These are phyloP conservation scores for Aplochiton taeniatus DNA, from an alignment of 2,797 vertebrate genomes.

Conservation along the genomic window DNA sequence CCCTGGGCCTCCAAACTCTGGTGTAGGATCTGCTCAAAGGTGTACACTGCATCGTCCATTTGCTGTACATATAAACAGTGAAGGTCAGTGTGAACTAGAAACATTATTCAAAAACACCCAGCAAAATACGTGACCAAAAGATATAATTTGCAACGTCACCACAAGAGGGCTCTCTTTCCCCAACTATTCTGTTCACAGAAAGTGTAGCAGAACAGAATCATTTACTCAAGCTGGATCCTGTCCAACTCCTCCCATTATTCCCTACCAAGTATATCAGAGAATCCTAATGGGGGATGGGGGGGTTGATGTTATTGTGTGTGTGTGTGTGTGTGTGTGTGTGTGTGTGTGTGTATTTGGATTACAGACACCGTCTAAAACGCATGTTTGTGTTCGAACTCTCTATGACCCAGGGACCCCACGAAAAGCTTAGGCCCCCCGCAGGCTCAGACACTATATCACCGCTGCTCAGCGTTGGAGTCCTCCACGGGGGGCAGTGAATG, in stretches of 20 bases:
- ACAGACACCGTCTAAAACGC: constrained; percentile 13
- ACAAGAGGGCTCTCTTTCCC: constrained; percentile 40
- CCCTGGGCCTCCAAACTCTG: constrained; percentile 86
- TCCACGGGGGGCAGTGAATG: constrained; percentile 16
- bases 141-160: constrained; percentile 13
- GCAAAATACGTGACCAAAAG: not conserved
- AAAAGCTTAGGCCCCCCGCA: not conserved
- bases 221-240: constrained; percentile 28
- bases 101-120: no score
- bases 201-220: not conserved
- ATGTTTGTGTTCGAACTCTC: constrained; percentile 34
- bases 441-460: constrained; percentile 1
- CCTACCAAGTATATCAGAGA: not conserved
- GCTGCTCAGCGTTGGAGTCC: constrained; percentile 28
- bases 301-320: not conserved
- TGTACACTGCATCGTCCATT: constrained; percentile 91
- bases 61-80: constrained; percentile 72
- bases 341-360: constrained; percentile 9
- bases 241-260: constrained; percentile 12
- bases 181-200: constrained; percentile 1
- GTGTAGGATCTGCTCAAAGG: constrained; percentile 92
- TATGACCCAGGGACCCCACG: constrained; percentile 26
- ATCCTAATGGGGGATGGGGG: constrained; percentile 8
- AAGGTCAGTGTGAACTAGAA: not conserved
- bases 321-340: not conserved